Base-by-base conservation (phyloP, 1,140 invertebrate species). In the Megalonaias nervosa region DNA sequence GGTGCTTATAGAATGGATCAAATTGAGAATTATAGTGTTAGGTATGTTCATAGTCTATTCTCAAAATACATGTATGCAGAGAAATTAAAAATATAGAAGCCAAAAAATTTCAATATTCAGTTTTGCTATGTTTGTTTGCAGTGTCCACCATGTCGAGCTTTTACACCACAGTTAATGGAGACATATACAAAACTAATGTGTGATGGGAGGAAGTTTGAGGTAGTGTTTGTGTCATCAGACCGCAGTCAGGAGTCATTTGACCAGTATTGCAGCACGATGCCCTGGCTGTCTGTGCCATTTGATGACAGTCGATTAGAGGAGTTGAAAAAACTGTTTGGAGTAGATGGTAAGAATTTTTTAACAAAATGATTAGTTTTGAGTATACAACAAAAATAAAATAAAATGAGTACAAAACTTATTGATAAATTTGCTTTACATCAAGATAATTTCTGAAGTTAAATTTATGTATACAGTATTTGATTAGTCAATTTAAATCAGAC, bases 181-280 rank as follows among this genome's bases (percentile, higher is more conserved):
- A 93, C 94, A 19, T 95, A 96, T 86, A 91, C 93, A 26, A 92
- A 93, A 73, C 92, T 96, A 71, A 92, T 93, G 77, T 93, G 94
- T 84, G 92, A 93, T 62, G 93, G 94, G 23, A 92, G 93, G 58
- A 93, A 94, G 73, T 95, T 96, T 86, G 94, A 96, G 88, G 93
- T 97, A 16, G 94, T 96, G 79, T 95, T 96, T 84, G 93, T 96
- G 56, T 95, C 94, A 85, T 96, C 95, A 61, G 95, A 96, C 90
- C 93, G 94, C 86, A 94, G 94, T 80, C 92, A 93, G 71, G 94
- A 94, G 60, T 95, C 94, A 1, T 95, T 94, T 87, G 91, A 92
- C 58, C 91, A 92, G 56, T 94, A 95, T 85, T 92, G 93, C 61
- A 91, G 92, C 80, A 92, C 90, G n/a, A 95, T 95, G 95, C 94